A percentile compares a stretch with the other conserved stretches of the same genome.
Evolutionary conservation across 2,888 invertebrate genomes (phyloP).

Genomic region (Aspidapion aeneum): DNA sequence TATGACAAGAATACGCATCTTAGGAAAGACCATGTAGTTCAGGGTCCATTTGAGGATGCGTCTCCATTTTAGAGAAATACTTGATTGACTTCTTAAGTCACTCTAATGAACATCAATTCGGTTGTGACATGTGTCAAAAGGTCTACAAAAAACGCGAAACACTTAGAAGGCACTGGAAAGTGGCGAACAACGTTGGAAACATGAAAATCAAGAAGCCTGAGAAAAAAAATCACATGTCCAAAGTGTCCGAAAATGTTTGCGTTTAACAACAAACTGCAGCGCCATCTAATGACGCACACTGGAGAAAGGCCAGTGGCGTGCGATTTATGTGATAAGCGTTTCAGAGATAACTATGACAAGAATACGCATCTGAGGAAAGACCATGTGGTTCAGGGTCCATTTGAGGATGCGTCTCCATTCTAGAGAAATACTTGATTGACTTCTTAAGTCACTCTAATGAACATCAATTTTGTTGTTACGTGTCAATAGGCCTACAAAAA

Average conservation of each 20-base stretch:
- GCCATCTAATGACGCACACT: slow-evolving; percentile 36
- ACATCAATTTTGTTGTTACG: slow-evolving; percentile 43
- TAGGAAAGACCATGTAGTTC: slow-evolving; percentile 31
- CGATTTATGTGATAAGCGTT: slow-evolving; percentile 33
- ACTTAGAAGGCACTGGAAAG: slow-evolving; percentile 32
- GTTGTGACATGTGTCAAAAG: slow-evolving; percentile 51
- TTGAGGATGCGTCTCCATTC: too few relatives aligned
- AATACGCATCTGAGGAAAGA: slow-evolving; percentile 34
- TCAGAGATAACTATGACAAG: slow-evolving; percentile 35
- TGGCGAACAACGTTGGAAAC: slow-evolving; percentile 38
- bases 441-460: slow-evolving; percentile 36
- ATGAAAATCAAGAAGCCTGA: slow-evolving; percentile 38
- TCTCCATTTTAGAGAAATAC: too few relatives aligned
- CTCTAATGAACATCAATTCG: slow-evolving; percentile 35
- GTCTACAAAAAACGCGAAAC: slow-evolving; percentile 51
- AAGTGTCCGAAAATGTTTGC: slow-evolving; percentile 35
- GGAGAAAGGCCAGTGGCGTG: slow-evolving; percentile 36
- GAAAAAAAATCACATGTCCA: slow-evolving; percentile 35
- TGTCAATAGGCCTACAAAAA: slow-evolving; percentile 54
- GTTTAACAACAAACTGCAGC: slow-evolving; percentile 34
- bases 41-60: neutral
- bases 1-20: slow-evolving; percentile 35
- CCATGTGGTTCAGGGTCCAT: slow-evolving; percentile 24
- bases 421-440: too few relatives aligned
- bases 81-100: slow-evolving; percentile 34